These are phyloP conservation scores for Drosophila hydei DNA, from an alignment of 1,140 invertebrate genomes.

Conservation along the genomic window DNA sequence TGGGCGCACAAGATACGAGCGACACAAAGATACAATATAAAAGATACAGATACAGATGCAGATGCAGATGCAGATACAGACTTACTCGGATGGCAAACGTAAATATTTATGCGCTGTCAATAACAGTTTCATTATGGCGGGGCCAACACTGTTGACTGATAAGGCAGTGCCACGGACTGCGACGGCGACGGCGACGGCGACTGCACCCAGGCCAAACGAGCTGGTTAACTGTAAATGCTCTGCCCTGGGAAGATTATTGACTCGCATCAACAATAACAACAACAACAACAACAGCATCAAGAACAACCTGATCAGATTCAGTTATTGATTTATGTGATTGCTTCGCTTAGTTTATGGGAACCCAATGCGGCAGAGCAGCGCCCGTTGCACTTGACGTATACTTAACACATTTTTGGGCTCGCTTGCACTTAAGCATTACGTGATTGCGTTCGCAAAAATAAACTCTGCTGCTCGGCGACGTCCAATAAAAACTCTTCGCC, in stretches of 20 bases:
- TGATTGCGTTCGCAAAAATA: not conserved
- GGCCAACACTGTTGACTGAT: slow-evolving; percentile 27
- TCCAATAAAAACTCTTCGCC: not conserved
- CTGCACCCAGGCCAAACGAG: slow-evolving; percentile 1
- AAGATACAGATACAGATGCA: slow-evolving; percentile 26
- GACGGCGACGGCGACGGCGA: not conserved
- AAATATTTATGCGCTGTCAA: slow-evolving; percentile 44
- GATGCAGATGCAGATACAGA: not conserved
- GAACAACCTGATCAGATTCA: not conserved
- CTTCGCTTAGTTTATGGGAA: not conserved
- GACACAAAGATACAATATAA: slow-evolving; percentile 5
- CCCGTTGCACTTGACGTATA: slow-evolving; percentile 22
- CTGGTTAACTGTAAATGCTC: slow-evolving; percentile 4
- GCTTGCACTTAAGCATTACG: slow-evolving; percentile 1
- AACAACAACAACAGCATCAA: not conserved
- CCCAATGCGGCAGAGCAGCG: not conserved
- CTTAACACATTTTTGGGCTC: slow-evolving; percentile 19
- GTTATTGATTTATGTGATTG: slow-evolving; percentile 6
- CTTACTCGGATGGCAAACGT: slow-evolving; percentile 31
- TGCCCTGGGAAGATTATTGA: slow-evolving; percentile 4
- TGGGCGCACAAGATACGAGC: not conserved
- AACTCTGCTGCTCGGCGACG: not conserved
- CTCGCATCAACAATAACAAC: not conserved
- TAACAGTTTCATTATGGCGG: slow-evolving; percentile 29
- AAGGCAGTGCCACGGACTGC: slow-evolving; percentile 24